Evolutionary conservation across 2,797 vertebrate species (phyloP), one percentile per base, ranked within the genome.

Genomic region (Lemur catta): DNA sequence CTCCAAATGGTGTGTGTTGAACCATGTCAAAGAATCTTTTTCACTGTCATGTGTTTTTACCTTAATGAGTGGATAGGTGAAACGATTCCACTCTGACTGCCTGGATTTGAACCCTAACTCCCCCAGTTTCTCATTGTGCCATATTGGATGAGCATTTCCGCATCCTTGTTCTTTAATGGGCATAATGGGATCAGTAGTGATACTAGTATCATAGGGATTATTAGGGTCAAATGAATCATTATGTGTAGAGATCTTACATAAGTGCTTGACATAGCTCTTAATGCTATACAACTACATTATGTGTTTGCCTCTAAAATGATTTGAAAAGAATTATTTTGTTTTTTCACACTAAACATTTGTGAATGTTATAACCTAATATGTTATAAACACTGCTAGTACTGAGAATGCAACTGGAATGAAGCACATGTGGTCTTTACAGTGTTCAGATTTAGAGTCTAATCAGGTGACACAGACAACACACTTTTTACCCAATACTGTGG

Each of bases 11-110:
- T 89, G 55, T 84, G 75, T 84, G 74, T n/a, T 79, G 55, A 61
- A 72, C 78, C 63, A 18, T 95, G 76, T 67, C 59, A 79, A 95
- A 88, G 52, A 50, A 61, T 57, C 43, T 85, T 87, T 94, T 94
- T 76, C 55, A 48, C 22, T 90, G 12, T 57, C 30, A 20, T 22
- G 65, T n/a, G 6, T 48, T 71, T 95, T 95, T 46, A 82, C 43
- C 41, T 93, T 67, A 87, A 78, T 57, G 20, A 72, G 20, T 55
- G n/a, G 35, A 43, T 5, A 1, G 15, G 11, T 79, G 48, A 88
- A 79, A 91, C 48, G 3, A 94, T 61, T 93, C 41, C 8, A n/a
- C 4, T 71, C 9, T 74, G 33, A 78, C 15, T 84, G 28, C 52
- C 33, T 35, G 43, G 30, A 35, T 87, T 91, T 72, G 46, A 72